These are phyloP conservation scores for sheep (Ovis aries) DNA, from an alignment of 2,113 vertebrate species.

Conservation along the genomic window DNA sequence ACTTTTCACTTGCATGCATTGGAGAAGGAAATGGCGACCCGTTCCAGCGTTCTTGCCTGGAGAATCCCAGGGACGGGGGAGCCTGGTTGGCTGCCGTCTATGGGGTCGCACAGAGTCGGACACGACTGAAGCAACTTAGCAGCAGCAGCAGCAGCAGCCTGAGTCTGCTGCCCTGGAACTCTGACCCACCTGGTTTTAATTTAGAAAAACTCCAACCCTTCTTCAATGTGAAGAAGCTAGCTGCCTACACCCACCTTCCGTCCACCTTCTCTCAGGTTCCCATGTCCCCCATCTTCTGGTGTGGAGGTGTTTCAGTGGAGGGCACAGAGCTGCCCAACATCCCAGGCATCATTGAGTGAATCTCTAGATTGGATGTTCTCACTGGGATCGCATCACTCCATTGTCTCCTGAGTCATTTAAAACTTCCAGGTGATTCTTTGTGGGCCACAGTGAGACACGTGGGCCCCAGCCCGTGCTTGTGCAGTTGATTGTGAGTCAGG, in stretches of 20 bases:
- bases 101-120: too few species aligned
- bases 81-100: too few species aligned
- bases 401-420: not conserved
- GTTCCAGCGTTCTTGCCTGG: too few species aligned
- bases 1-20: too few species aligned
- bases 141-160: not conserved
- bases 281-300: not conserved
- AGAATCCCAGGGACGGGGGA: too few species aligned
- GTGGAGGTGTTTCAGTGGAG: not conserved
- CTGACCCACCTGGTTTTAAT: not conserved
- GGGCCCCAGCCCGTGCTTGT: too few species aligned
- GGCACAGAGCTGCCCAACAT: not conserved
- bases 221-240: not conserved
- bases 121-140: too few species aligned
- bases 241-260: not conserved
- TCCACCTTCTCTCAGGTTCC: not conserved
- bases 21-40: too few species aligned
- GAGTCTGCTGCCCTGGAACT: not conserved
- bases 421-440: not conserved
- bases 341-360: not conserved
- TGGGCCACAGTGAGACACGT: not conserved
- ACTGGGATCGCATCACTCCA: not conserved
- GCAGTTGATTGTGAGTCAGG: not conserved
- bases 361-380: not conserved
- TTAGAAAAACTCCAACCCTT: not conserved